These are phyloP conservation scores for Cephus cinctus DNA, from an alignment of 1,140 invertebrate genomes.

Conservation along the genomic window DNA sequence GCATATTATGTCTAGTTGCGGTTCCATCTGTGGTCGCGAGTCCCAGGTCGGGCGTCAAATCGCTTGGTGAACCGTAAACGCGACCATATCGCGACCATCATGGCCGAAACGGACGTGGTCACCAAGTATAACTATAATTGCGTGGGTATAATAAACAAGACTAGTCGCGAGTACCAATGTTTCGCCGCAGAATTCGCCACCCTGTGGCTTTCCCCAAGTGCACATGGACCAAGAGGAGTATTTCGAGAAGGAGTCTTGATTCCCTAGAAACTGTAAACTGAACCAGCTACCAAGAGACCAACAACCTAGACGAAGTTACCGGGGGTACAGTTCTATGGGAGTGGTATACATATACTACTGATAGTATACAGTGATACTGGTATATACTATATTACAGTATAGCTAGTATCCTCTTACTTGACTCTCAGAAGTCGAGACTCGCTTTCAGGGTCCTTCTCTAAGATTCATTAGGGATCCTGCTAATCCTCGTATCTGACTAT, in stretches of 20 bases:
- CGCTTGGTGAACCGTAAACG: constrained; percentile 48
- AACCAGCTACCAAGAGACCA: constrained; percentile 36
- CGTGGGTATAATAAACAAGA: constrained; percentile 12
- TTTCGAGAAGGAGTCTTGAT: constrained; percentile 15
- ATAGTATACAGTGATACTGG: too few relatives aligned
- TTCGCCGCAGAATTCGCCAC: not conserved
- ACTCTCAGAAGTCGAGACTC: too few relatives aligned
- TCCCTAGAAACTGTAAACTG: constrained; percentile 38
- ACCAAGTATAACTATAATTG: constrained; percentile 27
- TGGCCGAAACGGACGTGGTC: constrained; percentile 30
- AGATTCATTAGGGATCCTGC: constrained; percentile 45
- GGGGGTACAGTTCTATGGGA: constrained; percentile 4
- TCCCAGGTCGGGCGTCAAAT: constrained; percentile 33
- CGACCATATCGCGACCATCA: constrained; percentile 41
- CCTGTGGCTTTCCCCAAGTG: not conserved
- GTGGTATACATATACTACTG: too few relatives aligned
- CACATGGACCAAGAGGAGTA: constrained; percentile 11
- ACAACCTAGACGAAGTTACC: constrained; percentile 36
- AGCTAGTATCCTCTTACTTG: too few relatives aligned
- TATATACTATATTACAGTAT: too few relatives aligned
- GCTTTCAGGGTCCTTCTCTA: constrained; percentile 32
- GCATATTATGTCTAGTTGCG: constrained; percentile 28
- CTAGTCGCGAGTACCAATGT: not conserved
- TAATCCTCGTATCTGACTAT: constrained; percentile 24
- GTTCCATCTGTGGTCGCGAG: constrained; percentile 22